phyloP scores from a whole-genome alignment of 2,797 vertebrate species.

The Mareca strepera region DNA sequence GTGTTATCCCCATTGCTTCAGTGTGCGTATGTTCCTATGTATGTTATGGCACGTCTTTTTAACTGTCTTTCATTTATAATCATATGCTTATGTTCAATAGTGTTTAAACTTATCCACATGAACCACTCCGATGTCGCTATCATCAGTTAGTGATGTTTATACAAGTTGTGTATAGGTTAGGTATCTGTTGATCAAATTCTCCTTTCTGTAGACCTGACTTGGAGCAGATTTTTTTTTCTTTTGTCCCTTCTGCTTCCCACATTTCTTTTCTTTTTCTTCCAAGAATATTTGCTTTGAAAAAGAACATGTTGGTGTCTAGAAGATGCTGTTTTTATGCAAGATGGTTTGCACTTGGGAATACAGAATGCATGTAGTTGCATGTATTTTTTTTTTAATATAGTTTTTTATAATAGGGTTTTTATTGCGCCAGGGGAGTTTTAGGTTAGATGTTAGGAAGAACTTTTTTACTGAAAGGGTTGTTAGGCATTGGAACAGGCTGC shows the following conservation, averaged over 20 bases:
- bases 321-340: background rate
- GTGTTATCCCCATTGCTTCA: background rate
- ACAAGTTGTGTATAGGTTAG: background rate
- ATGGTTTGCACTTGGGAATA: background rate
- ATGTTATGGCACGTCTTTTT: background rate
- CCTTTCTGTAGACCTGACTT: background rate
- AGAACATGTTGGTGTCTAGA: background rate
- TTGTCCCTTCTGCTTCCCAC: background rate
- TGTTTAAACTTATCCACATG: background rate
- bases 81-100: accelerated
- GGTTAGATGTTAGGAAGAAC: no score
- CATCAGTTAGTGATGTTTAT: background rate
- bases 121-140: background rate
- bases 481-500: no score
- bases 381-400: no score
- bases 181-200: background rate
- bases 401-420: no score
- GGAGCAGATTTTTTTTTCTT: background rate
- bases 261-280: background rate
- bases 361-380: background rate
- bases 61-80: background rate
- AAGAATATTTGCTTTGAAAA: background rate
- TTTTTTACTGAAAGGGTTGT: no score
- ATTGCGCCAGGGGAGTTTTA: no score
- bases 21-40: background rate